A percentile compares a stretch with the other conserved stretches of the same genome.
These are phyloP conservation scores for Drosophila jambulina DNA, from an alignment of 1,140 invertebrate genomes.

Conservation along the genomic window DNA sequence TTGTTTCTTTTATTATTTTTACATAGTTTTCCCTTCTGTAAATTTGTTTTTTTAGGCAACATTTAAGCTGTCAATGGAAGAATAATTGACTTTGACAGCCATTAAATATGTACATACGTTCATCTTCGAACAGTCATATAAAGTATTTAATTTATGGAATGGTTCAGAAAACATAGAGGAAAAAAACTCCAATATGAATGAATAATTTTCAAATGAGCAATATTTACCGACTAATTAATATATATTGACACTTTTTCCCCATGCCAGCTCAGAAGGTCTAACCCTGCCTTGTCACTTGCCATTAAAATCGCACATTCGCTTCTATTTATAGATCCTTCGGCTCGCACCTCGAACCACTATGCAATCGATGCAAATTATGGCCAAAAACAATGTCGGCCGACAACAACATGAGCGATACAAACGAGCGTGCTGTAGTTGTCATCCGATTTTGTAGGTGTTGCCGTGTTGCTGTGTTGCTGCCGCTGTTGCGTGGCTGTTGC, in stretches of 20 bases:
- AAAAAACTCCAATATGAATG: no score
- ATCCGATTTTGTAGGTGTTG: constrained; percentile 22
- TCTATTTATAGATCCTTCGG: constrained; percentile 3
- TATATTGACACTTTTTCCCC: neutral
- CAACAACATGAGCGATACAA: constrained; percentile 20
- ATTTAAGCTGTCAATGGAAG: no score
- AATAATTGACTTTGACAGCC: no score
- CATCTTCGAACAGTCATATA: no score
- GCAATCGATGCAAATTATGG: constrained; percentile 75
- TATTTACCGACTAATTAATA: neutral
- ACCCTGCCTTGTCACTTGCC: constrained; percentile 21
- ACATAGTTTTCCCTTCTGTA: no score
- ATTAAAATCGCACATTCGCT: constrained; percentile 17
- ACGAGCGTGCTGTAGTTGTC: constrained; percentile 34
- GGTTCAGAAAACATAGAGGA: rapidly evolving
- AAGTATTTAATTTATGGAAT: neutral
- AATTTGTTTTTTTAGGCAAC: no score
- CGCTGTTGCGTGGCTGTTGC: constrained; percentile 36
- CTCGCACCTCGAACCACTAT: constrained; percentile 29
- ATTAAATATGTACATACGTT: no score
- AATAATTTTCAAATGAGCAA: neutral
- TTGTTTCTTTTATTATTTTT: no score
- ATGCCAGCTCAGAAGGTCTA: constrained; percentile 11
- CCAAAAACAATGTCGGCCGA: constrained; percentile 65
- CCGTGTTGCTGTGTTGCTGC: constrained; percentile 14